Base-by-base conservation (phyloP, 2,113 vertebrate species). In the Neofelis nebulosa region DNA sequence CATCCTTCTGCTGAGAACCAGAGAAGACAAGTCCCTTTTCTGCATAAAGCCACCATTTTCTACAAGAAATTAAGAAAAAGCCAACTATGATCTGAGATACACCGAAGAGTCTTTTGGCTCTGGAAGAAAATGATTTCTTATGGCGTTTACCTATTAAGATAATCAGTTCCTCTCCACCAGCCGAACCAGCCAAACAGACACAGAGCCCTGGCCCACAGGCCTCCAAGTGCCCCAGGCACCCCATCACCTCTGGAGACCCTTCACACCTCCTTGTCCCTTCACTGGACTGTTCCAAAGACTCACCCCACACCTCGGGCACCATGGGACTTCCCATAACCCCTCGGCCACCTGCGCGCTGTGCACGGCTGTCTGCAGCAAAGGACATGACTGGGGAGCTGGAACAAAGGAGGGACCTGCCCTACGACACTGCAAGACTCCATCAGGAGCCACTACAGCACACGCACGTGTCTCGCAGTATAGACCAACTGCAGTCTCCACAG, bases 291-390 rank as follows among this genome's bases (percentile, higher is more conserved):
- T 95, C 61, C 85, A 73, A 57, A 94, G 84, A 78, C 12, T 94
- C 76, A 6, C 29, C 88, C 5, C 11, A 41, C 6, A 16, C 50
- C n/a, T 3, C 52, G 0, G 36, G 61, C 27, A 0, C 69, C 45
- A 0, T 0, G 2, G 50, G 82, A 36, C 36, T 38, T 31, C 66
- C 55, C 71, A 52, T 11, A 8, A 66, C 1, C 10, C 0, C 0
- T 29, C 61, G 10, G 4, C 52, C 33, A 19, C 81, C 29, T 1
- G 2, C 18, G 3, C 21, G 23, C 21, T 1, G 14, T 7, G 19
- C 11, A 6, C 4, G 4, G 11, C n/a, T 55, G 27, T 27, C 95
- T 38, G 15, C 21, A 2, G 36, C 38, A 27, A 15, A 25, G 9
- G 45, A 52, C n/a, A 15, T 4, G 36, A 73, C 3, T 1, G 52